Conservation (phyloP, 64 coral and sea anemone genomes). For the Montipora sp. region DNA sequence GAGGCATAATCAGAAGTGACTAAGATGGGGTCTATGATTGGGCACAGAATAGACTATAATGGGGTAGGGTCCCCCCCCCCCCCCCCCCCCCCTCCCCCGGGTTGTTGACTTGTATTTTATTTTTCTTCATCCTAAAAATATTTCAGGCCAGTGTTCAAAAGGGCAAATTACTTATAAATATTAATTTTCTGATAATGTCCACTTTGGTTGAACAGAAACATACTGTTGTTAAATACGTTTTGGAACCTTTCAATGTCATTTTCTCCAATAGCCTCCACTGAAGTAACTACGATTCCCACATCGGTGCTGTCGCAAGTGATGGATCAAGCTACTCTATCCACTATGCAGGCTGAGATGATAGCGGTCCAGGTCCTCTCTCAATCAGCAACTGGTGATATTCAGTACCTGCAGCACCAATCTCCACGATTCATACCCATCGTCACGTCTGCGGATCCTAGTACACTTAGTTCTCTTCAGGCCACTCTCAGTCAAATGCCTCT, state of each 20-base stretch:
- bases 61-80: no score
- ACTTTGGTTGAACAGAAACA: no score
- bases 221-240: no score
- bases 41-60: no score
- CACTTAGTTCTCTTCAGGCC: conserved; percentile 80
- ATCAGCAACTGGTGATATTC: conserved; percentile 94
- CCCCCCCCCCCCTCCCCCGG: no score
- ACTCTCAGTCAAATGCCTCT: conserved; percentile 89
- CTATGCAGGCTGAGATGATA: conserved; percentile 99
- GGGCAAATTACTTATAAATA: no score
- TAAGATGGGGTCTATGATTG: no score
- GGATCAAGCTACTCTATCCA: conserved; percentile 93
- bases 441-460: conserved; percentile 72
- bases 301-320: conserved; percentile 92
- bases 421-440: conserved; percentile 90
- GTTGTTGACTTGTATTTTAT: no score
- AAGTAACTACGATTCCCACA: conserved; percentile 85
- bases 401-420: conserved; percentile 92
- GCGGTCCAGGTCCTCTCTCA: conserved; percentile 98
- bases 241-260: not conserved
- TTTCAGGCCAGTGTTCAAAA: no score
- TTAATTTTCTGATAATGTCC: no score
- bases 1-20: no score
- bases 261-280: conserved; percentile 51
- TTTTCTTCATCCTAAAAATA: no score